phyloP scores from a whole-genome alignment of 2,797 vertebrate species.

The Neopelma chrysocephalum region DNA sequence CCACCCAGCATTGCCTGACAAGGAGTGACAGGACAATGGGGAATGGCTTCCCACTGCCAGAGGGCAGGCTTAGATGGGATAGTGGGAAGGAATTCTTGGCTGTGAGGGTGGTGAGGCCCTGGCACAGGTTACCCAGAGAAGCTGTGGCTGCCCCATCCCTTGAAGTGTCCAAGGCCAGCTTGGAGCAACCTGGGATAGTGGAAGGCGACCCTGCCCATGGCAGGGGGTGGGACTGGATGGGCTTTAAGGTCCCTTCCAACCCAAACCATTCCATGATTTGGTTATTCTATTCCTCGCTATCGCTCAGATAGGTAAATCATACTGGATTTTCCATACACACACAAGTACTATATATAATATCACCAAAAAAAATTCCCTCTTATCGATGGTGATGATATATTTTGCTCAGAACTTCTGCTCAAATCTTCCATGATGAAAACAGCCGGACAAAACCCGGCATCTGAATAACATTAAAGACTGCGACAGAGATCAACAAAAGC shows the following conservation, averaged over 20 bases:
- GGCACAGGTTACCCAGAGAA: fast-evolving
- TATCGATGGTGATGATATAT: fast-evolving
- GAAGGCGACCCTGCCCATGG: not conserved
- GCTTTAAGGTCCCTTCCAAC: not conserved
- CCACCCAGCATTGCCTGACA: too few relatives aligned
- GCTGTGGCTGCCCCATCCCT: not conserved
- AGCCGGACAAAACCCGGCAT: constrained; percentile 34
- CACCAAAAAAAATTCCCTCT: not conserved
- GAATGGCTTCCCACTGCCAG: not conserved
- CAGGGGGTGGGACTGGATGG: not conserved
- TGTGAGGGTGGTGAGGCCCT: fast-evolving
- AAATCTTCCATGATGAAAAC: constrained; percentile 30
- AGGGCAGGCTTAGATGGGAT: not conserved
- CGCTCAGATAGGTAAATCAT: not conserved
- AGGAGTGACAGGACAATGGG: not conserved
- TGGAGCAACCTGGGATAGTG: not conserved
- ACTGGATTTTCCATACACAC: fast-evolving
- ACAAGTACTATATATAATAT: not conserved
- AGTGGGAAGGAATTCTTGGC: not conserved
- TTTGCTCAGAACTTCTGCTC: constrained; percentile 3
- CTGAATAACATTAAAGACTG: constrained; percentile 50
- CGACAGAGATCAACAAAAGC: constrained; percentile 68
- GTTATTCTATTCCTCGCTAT: not conserved
- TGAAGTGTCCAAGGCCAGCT: not conserved
- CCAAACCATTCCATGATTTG: not conserved